Conservation (phyloP, 2,113 vertebrate species). For the Puffinus mauretanicus region DNA sequence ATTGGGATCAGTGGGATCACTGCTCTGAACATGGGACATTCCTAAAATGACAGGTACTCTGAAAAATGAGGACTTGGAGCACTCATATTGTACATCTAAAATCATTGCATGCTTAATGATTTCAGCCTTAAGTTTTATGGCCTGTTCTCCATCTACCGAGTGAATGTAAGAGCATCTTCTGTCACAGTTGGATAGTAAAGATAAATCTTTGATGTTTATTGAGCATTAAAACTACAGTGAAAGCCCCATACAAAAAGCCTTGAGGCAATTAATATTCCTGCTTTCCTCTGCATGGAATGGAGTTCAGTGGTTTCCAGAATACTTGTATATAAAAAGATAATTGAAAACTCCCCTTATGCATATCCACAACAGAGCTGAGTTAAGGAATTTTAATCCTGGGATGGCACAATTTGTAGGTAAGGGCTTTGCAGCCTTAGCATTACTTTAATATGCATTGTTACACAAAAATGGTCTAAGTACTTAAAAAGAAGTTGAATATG, state of each 20-base stretch:
- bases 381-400: constrained; percentile 7
- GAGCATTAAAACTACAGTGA: constrained; percentile 47
- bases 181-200: constrained; percentile 37
- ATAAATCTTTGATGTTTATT: constrained; percentile 64
- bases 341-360: not conserved
- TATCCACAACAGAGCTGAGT: not conserved
- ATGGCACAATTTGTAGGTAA: not conserved
- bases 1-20: not conserved
- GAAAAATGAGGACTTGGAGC: constrained; percentile 2
- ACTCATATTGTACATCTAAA: constrained; percentile 23
- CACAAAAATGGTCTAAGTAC: not conserved
- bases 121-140: constrained; percentile 58
- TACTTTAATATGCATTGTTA: not conserved
- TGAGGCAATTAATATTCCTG: constrained; percentile 49
- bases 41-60: not conserved
- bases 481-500: not conserved
- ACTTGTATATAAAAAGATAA: not conserved
- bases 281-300: constrained; percentile 13
- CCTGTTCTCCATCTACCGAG: constrained; percentile 17
- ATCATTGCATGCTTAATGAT: constrained; percentile 31
- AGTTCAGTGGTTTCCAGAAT: constrained; percentile 22
- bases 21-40: not conserved
- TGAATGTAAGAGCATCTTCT: constrained; percentile 47
- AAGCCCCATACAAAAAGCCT: constrained; percentile 40
- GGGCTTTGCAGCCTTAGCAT: not conserved